phyloP scores from a whole-genome alignment of 1,140 invertebrate genomes.

The Eurosta solidaginis region DNA sequence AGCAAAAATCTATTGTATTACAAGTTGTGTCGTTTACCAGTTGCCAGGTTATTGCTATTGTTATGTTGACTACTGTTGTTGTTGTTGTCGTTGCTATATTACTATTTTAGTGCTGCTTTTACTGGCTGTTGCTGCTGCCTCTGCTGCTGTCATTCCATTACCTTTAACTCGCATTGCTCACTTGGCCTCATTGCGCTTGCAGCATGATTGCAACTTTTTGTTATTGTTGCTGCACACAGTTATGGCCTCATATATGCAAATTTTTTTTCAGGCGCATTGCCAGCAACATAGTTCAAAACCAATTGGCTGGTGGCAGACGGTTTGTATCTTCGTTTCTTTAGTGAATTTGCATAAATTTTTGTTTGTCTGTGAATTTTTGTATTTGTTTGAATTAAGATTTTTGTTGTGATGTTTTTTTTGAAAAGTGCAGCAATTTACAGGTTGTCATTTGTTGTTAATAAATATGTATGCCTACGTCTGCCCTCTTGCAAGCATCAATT shows the following conservation, averaged over 20 bases:
- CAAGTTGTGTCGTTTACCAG: constrained; percentile 15
- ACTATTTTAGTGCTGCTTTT: neutral
- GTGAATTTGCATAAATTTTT: constrained; percentile 17
- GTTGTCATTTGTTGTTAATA: neutral
- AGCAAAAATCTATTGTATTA: constrained; percentile 20
- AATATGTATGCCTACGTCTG: neutral
- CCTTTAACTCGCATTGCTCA: neutral
- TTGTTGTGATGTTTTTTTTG: neutral
- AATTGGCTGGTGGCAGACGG: neutral
- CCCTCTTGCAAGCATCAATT: neutral
- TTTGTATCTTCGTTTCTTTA: neutral
- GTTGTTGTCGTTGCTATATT: constrained; percentile 22
- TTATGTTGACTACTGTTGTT: constrained; percentile 5
- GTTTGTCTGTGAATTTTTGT: neutral
- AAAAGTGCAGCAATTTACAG: neutral
- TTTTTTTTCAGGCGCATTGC: constrained; percentile 8
- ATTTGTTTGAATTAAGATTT: neutral
- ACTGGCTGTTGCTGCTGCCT: too few species aligned
- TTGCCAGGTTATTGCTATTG: constrained; percentile 4
- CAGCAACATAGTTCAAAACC: neutral
- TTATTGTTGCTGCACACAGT: constrained; percentile 26
- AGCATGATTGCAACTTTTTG: neutral
- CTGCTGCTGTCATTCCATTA: neutral
- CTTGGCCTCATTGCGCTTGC: neutral
- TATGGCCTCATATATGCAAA: constrained; percentile 21